A percentile compares a stretch with the other conserved stretches of the same genome.
phyloP scores from a whole-genome alignment of 2,113 vertebrate species.

The Chloroceryle aenea region DNA sequence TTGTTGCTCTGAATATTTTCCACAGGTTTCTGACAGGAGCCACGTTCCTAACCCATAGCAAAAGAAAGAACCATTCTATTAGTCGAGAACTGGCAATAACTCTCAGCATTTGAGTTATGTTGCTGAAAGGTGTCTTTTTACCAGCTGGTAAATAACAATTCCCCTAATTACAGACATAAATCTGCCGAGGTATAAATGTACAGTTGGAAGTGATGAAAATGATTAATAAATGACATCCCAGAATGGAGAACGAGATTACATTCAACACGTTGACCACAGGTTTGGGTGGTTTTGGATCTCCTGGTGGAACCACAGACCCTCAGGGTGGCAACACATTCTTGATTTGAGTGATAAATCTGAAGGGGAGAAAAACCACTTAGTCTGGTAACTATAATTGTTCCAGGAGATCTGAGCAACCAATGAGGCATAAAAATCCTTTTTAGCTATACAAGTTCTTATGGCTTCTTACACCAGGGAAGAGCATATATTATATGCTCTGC shows the following conservation, averaged over 20 bases:
- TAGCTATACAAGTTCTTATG: neutral
- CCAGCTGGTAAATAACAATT: constrained; percentile 71
- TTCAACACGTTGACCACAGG: neutral
- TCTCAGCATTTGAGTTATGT: constrained; percentile 54
- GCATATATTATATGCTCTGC: neutral
- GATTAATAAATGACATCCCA: constrained; percentile 68
- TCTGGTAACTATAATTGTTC: neutral
- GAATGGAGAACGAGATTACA: constrained; percentile 17
- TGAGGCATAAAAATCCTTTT: neutral
- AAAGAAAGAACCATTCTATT: constrained; percentile 33
- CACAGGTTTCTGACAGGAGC: neutral
- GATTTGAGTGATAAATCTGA: neutral
- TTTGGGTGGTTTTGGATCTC: neutral
- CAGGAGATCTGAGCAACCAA: neutral
- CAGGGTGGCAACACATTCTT: neutral
- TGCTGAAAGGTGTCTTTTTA: constrained; percentile 59
- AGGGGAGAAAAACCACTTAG: neutral
- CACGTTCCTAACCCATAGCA: neutral
- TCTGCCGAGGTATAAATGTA: constrained; percentile 40
- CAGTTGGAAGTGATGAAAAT: constrained; percentile 68
- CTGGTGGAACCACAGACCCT: neutral
- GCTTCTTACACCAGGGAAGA: neutral
- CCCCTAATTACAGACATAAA: constrained; percentile 77
- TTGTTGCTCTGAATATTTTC: neutral
- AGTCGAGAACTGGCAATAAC: constrained; percentile 49